phyloP scores from a whole-genome alignment of 2,797 vertebrate genomes.

The Avahi laniger region DNA sequence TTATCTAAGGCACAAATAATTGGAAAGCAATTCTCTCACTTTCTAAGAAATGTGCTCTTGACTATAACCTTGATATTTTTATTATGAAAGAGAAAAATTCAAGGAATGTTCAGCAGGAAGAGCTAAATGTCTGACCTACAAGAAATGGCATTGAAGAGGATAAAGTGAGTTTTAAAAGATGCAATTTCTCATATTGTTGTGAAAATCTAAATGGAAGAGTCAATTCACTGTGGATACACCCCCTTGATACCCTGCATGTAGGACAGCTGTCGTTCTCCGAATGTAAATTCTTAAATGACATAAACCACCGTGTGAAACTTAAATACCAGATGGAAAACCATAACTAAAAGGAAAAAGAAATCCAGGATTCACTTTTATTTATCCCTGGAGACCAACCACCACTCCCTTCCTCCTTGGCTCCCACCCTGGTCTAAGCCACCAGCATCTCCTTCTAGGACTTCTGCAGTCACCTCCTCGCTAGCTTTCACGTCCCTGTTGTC shows the following conservation, averaged over 20 bases:
- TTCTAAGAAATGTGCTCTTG: neutral
- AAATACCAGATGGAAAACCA: neutral
- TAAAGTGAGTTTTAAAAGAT: constrained; percentile 17
- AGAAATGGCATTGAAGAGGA: constrained; percentile 46
- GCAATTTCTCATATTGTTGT: neutral
- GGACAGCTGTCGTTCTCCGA: constrained; percentile 36
- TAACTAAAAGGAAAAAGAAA: neutral
- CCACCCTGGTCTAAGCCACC: accelerated
- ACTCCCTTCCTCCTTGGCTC: neutral
- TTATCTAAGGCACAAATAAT: neutral
- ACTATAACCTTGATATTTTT: neutral
- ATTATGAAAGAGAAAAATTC: neutral
- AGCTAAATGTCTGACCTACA: neutral
- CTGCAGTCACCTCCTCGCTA: neutral
- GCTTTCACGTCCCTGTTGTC: neutral
- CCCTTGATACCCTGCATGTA: neutral
- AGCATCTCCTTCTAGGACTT: neutral
- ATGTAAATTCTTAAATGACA: constrained; percentile 37
- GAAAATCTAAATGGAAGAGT: constrained; percentile 25
- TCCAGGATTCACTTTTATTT: neutral
- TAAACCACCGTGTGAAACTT: constrained; percentile 54
- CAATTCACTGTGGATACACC: neutral
- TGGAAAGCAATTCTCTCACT: neutral
- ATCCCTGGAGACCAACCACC: too few species aligned
- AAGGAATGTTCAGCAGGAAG: neutral